Base-by-base conservation (phyloP, 2,113 vertebrate species). In the Aramus guarauna region DNA sequence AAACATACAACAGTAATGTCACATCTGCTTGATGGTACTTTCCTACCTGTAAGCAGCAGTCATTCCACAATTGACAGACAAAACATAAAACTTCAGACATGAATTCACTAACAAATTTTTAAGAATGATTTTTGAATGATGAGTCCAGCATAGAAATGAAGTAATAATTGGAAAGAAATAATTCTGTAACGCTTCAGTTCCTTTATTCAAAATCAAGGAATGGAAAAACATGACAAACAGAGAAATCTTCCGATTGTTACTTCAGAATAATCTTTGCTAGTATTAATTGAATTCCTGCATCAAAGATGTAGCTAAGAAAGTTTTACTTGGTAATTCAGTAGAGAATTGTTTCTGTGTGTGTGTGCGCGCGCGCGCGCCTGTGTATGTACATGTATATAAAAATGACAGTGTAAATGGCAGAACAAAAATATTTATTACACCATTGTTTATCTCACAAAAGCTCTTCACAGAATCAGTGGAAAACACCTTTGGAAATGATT, bases 121-220 rank as follows among this genome's bases (percentile, higher is more conserved):
- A 66, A 56, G 21, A 86, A 86, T 66, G 45, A 69, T 69, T 16
- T 8, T 77, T 73, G 50, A 73, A 80, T 47, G 34, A 62, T 36
- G 34, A 84, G 16, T 77, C 45, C 59, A 91, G 39, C 21, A 89
- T 15, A 66, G 45, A 89, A 96, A 91, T 45, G 4, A 91, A 89
- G 22, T n/a, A 41, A 66, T 80, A 89, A 91, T 53, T 92, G 39
- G 55, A 79, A 92, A 69, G 7, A 94, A 80, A 85, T 56, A 96
- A 91, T 76, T 85, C 20, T 34, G 55, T 73, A 80, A 96, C 0
- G 3, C 63, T 96, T 88, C 19, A 10, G 30, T 73, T 89, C 36
- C 30, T 34, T 89, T 89, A 84, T 91, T 86, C 34, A 66, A 89
- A 89, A 89, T 69, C 63, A 91, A 84, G 55, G 34, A 91, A 83